Evolutionary conservation across 1,140 invertebrate genomes (phyloP), one percentile per base, ranked within the genome.

Genomic region (Drosophila prosaltans): DNA sequence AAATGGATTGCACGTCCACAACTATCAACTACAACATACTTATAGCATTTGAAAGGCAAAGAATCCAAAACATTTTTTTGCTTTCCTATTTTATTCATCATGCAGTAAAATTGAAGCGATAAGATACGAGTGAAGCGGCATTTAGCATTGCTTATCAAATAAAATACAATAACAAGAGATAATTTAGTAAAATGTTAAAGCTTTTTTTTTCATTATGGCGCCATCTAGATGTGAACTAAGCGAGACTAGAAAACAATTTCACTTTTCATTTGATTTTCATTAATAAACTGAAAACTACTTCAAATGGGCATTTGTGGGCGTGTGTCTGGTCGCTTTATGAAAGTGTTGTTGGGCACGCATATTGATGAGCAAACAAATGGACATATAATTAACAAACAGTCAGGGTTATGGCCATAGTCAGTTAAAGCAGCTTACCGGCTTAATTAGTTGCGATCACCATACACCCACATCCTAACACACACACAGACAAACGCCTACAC

Each of bases 241-340:
- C 1, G 28, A 36, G 6, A 6, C 3, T 1, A 1, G 1, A 36
- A 36, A 40, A 30, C 61, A 43, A 48, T 55, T 28, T 36, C 54
- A 61, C 32, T 72, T 86, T 85, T 79, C 69, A 73, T 76, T 28
- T 10, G 3, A 10, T 82, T 77, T 88, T 82, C 82, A 88, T 86
- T 85, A 71, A 85, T 69, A 75, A 85, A 63, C 26, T 11, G 1
- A n/a, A 54, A 51, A 16, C 30, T 6, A 41, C 28, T 30, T 4
- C 2, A 30, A 30, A 30, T 30, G 28, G 2, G 2, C 2, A 11
- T 3, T 36, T 32, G 81, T 83, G 73, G 81, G 80, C 64, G 81
- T 78, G 61, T 69, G 57, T 54, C 65, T 59, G 2, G 45, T 82
- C 88, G 83, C 65, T 73, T 82, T 86, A 80, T 67, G 80, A 86